Conservation (phyloP, 2,113 vertebrate genomes). For the Lasiurus borealis region DNA sequence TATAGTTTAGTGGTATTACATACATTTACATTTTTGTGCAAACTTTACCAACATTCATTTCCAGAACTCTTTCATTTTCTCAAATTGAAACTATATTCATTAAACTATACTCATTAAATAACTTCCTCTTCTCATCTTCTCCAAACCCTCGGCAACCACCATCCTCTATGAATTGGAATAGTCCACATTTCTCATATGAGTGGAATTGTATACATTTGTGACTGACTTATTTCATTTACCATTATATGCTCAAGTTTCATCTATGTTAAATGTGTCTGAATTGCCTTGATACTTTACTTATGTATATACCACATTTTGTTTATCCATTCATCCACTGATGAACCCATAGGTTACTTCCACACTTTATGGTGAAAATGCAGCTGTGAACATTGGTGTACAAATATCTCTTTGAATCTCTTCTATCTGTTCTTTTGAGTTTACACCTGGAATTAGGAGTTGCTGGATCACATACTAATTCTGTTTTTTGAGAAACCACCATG, state of each 20-base stretch:
- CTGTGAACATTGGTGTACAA: neutral
- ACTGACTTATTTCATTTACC: neutral
- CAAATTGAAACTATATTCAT: neutral
- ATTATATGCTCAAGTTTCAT: neutral
- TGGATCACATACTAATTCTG: neutral
- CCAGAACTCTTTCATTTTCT: neutral
- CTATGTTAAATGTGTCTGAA: neutral
- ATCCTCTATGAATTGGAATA: neutral
- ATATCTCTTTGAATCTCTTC: neutral
- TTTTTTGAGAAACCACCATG: neutral
- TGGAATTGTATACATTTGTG: neutral
- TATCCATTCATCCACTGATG: neutral
- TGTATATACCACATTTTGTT: neutral
- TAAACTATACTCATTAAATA: fast-evolving
- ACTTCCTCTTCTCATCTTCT: too few species aligned
- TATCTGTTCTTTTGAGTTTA: neutral
- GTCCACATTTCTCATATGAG: neutral
- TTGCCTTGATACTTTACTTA: neutral
- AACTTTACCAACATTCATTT: neutral
- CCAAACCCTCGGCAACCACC: neutral
- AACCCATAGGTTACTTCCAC: neutral
- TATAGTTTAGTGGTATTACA: neutral
- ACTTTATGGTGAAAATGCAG: neutral
- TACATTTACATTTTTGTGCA: neutral
- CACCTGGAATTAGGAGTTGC: neutral